Conservation (phyloP, 2,888 invertebrate species). For the Acleris emargana region DNA sequence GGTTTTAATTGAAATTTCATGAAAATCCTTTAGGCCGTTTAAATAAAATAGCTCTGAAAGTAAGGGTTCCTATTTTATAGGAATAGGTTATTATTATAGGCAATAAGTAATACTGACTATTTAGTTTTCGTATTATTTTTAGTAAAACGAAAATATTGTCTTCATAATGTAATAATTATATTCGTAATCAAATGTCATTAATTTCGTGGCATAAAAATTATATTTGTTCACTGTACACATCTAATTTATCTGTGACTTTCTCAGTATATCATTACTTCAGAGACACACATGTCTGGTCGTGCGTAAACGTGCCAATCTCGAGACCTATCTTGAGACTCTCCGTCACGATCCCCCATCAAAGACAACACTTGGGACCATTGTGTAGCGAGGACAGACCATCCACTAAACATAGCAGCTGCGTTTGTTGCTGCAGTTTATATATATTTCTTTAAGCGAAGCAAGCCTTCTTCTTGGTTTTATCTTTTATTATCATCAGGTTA, state of each 20-base stretch:
- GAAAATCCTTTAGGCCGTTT: no score
- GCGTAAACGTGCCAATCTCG: conserved; percentile 6
- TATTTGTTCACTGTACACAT: no score
- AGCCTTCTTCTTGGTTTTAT: not conserved
- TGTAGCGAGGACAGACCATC: not conserved
- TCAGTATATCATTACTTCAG: not conserved
- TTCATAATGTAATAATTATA: no score
- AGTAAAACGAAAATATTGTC: no score
- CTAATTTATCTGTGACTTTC: not conserved
- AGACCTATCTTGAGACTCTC: conserved; percentile 1
- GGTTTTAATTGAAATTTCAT: no score
- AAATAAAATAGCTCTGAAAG: no score
- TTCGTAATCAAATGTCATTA: no score
- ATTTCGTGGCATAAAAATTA: no score
- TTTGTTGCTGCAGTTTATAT: not conserved
- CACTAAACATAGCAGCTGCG: not conserved
- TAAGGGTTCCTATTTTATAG: no score
- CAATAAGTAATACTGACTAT: no score
- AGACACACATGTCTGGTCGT: not conserved
- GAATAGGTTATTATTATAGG: no score
- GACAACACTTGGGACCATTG: conserved; percentile 4
- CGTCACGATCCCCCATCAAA: conserved; percentile 1
- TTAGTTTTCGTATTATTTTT: no score
- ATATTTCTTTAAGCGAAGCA: not conserved
- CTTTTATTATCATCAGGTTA: not conserved